A percentile compares a stretch with the other conserved stretches of the same genome.
These are phyloP conservation scores for Didymodactylos carnosus DNA, from an alignment of 2,888 invertebrate genomes.

Conservation along the genomic window DNA sequence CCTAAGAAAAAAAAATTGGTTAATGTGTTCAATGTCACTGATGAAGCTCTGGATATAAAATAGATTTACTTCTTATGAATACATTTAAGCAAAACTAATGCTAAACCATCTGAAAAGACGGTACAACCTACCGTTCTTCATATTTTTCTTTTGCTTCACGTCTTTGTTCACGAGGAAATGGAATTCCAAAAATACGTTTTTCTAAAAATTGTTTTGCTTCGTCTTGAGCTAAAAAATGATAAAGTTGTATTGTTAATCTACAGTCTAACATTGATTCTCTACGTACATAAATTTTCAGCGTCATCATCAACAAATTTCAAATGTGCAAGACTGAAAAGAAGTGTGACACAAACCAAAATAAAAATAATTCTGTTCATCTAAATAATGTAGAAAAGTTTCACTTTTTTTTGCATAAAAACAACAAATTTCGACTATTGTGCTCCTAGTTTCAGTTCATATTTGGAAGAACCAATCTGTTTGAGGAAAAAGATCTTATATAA, in stretches of 20 bases:
- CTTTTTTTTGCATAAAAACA: too few species aligned
- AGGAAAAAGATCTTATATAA: too few species aligned
- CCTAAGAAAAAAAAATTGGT: too few species aligned
- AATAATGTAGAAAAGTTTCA: too few species aligned
- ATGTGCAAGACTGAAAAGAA: background rate
- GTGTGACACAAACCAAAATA: background rate
- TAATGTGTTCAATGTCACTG: too few species aligned
- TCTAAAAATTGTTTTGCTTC: background rate
- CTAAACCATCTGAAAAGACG: too few species aligned
- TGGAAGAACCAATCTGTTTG: too few species aligned
- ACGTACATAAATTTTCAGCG: background rate
- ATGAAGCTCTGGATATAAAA: too few species aligned
- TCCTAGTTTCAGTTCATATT: too few species aligned
- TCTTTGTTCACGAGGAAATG: constrained; percentile 2
- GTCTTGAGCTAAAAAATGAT: background rate
- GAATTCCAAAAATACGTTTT: background rate
- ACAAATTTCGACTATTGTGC: too few species aligned
- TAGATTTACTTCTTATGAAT: too few species aligned
- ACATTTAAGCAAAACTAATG: too few species aligned
- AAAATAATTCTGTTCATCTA: background rate
- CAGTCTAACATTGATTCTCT: background rate
- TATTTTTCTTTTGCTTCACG: constrained; percentile 8
- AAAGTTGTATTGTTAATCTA: background rate
- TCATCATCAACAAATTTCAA: background rate
- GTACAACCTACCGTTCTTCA: constrained; percentile 1